Conservation (phyloP, 2,113 vertebrate species). For the Coracopsis vasa region DNA sequence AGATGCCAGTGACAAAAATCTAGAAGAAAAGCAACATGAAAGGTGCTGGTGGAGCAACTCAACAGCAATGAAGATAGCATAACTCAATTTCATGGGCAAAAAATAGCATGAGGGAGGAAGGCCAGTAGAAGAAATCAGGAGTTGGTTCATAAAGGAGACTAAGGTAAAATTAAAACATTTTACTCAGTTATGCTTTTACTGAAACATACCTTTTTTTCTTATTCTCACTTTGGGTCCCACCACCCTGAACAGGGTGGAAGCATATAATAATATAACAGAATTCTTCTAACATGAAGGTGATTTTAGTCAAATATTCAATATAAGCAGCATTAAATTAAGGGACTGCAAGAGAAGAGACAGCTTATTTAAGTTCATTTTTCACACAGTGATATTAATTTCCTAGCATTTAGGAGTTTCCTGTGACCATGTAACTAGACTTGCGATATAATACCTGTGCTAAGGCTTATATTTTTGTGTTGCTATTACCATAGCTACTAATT, state of each 20-base stretch:
- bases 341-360: neutral
- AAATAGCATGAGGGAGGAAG: neutral
- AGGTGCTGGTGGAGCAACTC: neutral
- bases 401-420: neutral
- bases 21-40: neutral
- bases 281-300: neutral
- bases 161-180: neutral
- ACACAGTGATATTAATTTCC: neutral
- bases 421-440: neutral
- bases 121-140: neutral
- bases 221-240: neutral
- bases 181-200: neutral
- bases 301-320: neutral
- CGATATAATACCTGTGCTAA: neutral
- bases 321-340: neutral
- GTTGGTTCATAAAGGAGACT: neutral
- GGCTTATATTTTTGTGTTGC: neutral
- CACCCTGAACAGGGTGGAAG: neutral
- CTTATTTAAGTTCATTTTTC: neutral
- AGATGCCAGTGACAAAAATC: neutral
- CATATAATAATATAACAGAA: neutral
- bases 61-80: neutral
- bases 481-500: neutral
- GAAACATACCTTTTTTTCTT: neutral
- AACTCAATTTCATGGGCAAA: neutral